Evolutionary conservation across 2,797 vertebrate genomes (phyloP), one percentile per base, ranked within the genome.

Genomic region (Pseudotriccus pelzelni): DNA sequence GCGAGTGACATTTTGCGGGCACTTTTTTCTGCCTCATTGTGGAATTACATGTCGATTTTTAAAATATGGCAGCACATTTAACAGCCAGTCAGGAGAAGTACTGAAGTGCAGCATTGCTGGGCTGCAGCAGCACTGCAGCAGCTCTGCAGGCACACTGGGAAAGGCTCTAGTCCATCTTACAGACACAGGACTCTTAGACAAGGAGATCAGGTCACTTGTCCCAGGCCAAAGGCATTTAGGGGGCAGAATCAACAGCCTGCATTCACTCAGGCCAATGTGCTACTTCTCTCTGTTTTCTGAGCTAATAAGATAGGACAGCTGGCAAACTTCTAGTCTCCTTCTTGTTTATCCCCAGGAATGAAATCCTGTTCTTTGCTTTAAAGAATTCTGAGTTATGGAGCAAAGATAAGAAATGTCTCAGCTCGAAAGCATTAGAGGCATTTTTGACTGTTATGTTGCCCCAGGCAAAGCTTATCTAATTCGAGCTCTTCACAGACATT

Each of bases 391-490:
- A 68, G 78, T 96, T 94, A 87, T 82, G 68, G 83, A 79, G 83
- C 47, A 74, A 79, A 95, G 92, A 96, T 95, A 95, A 96, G 95
- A 76, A 93, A 46, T 79, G 86, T 94, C 88, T 96, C 81, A 43
- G 86, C 94, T 94, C 84, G 30, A 84, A 94, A 84, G 88, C 90
- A 82, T 93, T 84, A 76, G 74, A 94, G 77, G 86, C 52, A 90
- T 96, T 95, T 91, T 73, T 94, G 56, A 7, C 92, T 93, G 92
- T 89, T 89, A 17, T 0, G 36, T 84, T 92, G 88, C 95, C 85
- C 64, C 74, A 89, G 95, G 94, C 93, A 82, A 75, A 91, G 94
- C 94, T 96, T 97, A 96, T 93, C 92, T 92, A 76, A 82, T 94
- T 93, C 14, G 0, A 66, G 95, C 85, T 90, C 84, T 95, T 75